phyloP scores from a whole-genome alignment of 2,797 vertebrate genomes.

The Perodicticus potto region DNA sequence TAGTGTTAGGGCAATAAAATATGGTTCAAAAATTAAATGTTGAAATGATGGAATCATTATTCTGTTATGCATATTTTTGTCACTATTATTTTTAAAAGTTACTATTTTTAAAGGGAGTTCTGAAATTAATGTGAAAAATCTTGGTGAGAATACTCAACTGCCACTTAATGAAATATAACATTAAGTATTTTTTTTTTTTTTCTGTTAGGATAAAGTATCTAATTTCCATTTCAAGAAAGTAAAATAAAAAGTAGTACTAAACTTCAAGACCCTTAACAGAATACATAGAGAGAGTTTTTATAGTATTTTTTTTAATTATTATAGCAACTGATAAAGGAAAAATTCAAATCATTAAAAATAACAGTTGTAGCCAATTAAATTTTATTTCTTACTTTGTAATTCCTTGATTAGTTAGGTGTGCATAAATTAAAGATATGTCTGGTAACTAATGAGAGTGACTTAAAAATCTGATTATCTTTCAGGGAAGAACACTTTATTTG shows the following conservation, averaged over 20 bases:
- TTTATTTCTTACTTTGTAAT: neutral
- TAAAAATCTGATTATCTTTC: neutral
- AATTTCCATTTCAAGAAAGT: neutral
- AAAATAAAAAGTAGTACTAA: neutral
- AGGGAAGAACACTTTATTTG: neutral
- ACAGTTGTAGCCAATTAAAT: neutral
- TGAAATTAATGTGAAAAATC: neutral
- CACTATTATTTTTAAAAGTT: neutral
- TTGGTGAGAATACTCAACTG: neutral
- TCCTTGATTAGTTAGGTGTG: neutral
- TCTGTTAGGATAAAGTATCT: neutral
- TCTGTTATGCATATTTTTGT: neutral
- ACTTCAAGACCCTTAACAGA: neutral
- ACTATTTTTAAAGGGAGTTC: neutral
- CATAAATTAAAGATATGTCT: neutral
- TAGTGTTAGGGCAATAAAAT: neutral
- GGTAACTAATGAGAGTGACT: neutral
- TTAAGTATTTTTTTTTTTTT: neutral
- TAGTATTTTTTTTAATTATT: neutral
- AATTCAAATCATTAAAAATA: neutral
- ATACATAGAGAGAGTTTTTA: neutral
- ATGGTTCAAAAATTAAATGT: neutral
- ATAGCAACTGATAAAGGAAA: neutral
- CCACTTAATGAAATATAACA: neutral
- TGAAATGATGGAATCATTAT: neutral